Evolutionary conservation across 2,113 vertebrate genomes (phyloP).

Genomic region (Cairina moschata): DNA sequence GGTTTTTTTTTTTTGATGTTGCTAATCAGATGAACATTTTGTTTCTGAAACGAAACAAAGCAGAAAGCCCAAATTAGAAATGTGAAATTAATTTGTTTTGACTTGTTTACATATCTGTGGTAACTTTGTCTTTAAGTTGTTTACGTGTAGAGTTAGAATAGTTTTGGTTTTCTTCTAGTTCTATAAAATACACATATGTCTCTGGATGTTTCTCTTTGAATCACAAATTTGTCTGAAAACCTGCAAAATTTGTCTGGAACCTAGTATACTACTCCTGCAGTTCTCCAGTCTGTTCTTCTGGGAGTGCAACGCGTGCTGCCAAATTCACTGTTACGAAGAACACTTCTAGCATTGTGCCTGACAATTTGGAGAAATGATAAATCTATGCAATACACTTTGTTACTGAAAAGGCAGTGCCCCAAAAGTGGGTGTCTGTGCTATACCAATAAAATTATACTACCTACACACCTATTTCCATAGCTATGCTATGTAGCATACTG

Average conservation of each 20-base stretch:
- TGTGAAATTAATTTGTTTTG: not conserved
- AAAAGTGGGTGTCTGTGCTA: not conserved
- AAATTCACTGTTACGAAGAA: not conserved
- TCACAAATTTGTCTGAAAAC: not conserved
- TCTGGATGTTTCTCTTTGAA: not conserved
- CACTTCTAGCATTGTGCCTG: conserved; percentile 24
- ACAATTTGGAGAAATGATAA: not conserved
- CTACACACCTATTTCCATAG: not conserved
- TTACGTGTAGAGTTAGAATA: not conserved
- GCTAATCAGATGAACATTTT: not conserved
- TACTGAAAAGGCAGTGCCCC: not conserved
- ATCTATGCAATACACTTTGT: conserved; percentile 38
- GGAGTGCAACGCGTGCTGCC: conserved; percentile 13
- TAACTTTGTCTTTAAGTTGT: not conserved
- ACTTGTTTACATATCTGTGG: not conserved
- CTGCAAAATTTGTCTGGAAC: not conserved
- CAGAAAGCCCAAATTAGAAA: not conserved
- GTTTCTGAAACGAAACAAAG: not conserved
- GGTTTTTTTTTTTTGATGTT: not conserved
- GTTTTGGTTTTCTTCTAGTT: not conserved
- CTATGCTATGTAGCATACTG: not conserved
- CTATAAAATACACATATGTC: not conserved
- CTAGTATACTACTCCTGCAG: not conserved
- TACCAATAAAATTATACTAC: not conserved
- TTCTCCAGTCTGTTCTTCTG: not conserved